Evolutionary conservation across 1,140 invertebrate genomes (phyloP).

Genomic region (Sinella curviseta): DNA sequence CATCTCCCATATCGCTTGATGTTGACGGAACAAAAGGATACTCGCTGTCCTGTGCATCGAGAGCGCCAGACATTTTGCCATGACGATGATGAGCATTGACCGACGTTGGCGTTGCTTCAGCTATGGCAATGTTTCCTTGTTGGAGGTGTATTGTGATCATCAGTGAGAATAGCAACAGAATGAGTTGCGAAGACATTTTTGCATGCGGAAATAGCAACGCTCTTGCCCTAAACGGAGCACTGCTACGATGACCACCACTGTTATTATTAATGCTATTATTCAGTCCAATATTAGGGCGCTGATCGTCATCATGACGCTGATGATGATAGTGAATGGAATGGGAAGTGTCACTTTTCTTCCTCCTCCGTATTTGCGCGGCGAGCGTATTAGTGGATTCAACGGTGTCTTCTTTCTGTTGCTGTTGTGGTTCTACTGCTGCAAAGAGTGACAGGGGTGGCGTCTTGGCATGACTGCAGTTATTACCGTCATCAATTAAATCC

Average conservation of each 20-base stretch:
- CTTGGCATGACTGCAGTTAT: not conserved
- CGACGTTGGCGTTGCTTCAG: not conserved
- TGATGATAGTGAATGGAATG: slow-evolving; percentile 1
- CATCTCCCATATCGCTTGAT: not conserved
- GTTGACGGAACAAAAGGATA: not conserved
- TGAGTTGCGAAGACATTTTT: not conserved
- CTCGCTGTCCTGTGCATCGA: slow-evolving; percentile 2
- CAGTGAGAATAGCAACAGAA: no score
- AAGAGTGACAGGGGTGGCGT: not conserved
- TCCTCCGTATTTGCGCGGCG: no score
- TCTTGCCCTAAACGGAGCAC: no score
- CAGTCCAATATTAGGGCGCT: no score
- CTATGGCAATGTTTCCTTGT: not conserved
- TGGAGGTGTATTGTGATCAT: not conserved
- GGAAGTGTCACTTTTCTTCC: slow-evolving; percentile 5
- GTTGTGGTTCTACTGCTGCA: not conserved
- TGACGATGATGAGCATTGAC: not conserved
- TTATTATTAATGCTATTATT: no score
- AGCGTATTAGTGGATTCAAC: no score
- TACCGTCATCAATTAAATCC: not conserved
- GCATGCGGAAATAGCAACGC: not conserved
- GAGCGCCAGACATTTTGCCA: not conserved
- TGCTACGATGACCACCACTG: no score
- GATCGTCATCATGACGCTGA: not conserved
- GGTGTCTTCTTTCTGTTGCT: not conserved